Conservation (phyloP, 2,888 invertebrate genomes). For the Drosophila prolongata region DNA sequence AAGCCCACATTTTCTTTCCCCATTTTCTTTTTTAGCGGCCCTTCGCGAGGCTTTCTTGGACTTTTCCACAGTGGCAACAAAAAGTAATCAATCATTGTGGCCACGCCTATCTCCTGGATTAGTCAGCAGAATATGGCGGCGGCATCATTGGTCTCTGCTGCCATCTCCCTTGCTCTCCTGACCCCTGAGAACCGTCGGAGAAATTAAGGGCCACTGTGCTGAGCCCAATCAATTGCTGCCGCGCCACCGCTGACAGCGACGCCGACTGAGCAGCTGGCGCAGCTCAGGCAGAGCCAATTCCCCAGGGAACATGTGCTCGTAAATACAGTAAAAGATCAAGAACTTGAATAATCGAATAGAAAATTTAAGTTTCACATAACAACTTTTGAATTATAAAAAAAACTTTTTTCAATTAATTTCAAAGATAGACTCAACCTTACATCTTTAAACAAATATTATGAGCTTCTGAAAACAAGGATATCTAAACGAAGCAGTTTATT, state of each 20-base stretch:
- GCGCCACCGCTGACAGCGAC: slow-evolving; percentile 60
- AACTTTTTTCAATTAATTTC: too few relatives aligned
- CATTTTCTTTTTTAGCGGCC: slow-evolving; percentile 6
- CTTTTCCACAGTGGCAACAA: slow-evolving; percentile 65
- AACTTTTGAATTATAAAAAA: neutral
- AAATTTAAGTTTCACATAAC: neutral
- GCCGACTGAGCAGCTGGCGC: slow-evolving; percentile 44
- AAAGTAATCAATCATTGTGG: slow-evolving; percentile 82
- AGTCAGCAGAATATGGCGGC: slow-evolving; percentile 82
- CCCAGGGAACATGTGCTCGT: slow-evolving; percentile 45
- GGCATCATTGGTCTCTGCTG: slow-evolving; percentile 76
- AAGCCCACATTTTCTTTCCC: slow-evolving; percentile 22
- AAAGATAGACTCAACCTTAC: too few relatives aligned
- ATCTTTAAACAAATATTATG: too few relatives aligned
- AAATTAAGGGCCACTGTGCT: slow-evolving; percentile 61
- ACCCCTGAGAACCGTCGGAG: slow-evolving; percentile 18
- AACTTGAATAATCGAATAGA: neutral
- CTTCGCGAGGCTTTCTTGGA: slow-evolving; percentile 66
- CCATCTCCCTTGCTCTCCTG: slow-evolving; percentile 35
- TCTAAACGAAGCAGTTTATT: too few relatives aligned
- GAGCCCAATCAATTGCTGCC: slow-evolving; percentile 78
- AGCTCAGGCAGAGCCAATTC: slow-evolving; percentile 33
- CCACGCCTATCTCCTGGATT: slow-evolving; percentile 84
- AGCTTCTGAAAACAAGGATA: too few relatives aligned
- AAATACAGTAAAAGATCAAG: slow-evolving; percentile 3